Evolutionary conservation across 2,888 invertebrate species (phyloP), one percentile per base, ranked within the genome.

Genomic region (Macrosoma leucophasiata): DNA sequence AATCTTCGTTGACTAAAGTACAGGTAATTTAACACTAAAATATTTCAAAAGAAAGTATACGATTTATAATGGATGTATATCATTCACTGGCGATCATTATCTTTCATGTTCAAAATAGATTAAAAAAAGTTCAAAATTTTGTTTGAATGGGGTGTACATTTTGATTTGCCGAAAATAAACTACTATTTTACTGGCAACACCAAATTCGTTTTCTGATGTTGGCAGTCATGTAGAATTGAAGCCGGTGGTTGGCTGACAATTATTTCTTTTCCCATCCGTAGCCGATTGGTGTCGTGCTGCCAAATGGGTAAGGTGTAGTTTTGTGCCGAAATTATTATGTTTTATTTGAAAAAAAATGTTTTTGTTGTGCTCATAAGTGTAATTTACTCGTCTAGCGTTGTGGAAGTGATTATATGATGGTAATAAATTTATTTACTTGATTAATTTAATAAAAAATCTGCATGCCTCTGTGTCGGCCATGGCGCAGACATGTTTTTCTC

Each of bases 401-500:
- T 57, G 55, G 46, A 55, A 77, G 81, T 82, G 77, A 53, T n/a
- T 58, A 45, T 34, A 24, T 26, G 13, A 12, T 31, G 22, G 13
- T 24, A 32, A 30, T 25, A 34, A 36, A 33, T 30, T 34, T 35
- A 17, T 26, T 29, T 29, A 29, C 20, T 29, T 29, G 18, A 22
- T 30, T 36, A 30, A 17, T 33, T 36, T 30, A 21, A 37, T 36
- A 32, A 29, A 14, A 33, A 44, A 41, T 39, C 34, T 58, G 62
- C 68, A 71, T 66, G 75, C 73, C 62, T 73, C 70, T 69, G 69
- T 74, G 82, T 79, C 81, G 72, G 84, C 78, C 81, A 84, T 85
- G 74, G 84, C 81, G 81, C 70, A 76, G 84, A 84, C 84, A 84
- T 85, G 84, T 81, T 84, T 81, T 77, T 84, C 84, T 81, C 84